phyloP scores from a whole-genome alignment of 2,888 invertebrate species.

The Teleogryllus oceanicus region DNA sequence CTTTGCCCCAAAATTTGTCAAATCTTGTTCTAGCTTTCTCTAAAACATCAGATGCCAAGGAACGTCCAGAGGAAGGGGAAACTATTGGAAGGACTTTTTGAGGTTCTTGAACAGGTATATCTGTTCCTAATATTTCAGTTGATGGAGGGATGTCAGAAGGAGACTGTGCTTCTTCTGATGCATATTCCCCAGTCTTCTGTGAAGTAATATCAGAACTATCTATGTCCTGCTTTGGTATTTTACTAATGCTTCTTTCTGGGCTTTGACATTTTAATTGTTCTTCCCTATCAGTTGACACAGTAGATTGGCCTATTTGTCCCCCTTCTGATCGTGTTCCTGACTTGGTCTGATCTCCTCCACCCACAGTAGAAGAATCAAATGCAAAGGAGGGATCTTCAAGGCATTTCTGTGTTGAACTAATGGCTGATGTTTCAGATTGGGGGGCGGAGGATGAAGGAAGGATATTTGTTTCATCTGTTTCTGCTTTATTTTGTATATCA shows the following conservation, averaged over 20 bases:
- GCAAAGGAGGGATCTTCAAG: constrained; percentile 57
- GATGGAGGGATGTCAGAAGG: not conserved
- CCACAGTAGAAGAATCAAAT: constrained; percentile 45
- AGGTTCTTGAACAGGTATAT: constrained; percentile 35
- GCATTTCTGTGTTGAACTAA: constrained; percentile 53
- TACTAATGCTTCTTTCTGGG: not conserved
- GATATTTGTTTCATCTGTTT: not conserved
- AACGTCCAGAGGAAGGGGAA: constrained; percentile 47
- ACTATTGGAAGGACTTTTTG: constrained; percentile 38
- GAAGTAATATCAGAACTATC: not conserved
- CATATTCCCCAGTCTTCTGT: not conserved
- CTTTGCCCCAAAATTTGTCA: constrained; percentile 78
- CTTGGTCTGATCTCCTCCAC: constrained; percentile 38
- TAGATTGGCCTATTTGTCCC: constrained; percentile 44
- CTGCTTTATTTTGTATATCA: not conserved
- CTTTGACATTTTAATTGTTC: constrained; percentile 31
- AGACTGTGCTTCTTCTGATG: not conserved
- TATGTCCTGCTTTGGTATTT: not conserved
- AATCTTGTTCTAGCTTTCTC: constrained; percentile 79
- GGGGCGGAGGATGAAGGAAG: constrained; percentile 3
- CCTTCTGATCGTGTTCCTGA: not conserved
- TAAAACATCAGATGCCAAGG: constrained; percentile 68
- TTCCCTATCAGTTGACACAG: constrained; percentile 38
- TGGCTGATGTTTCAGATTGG: constrained; percentile 45
- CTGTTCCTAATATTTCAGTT: constrained; percentile 20